Evolutionary conservation across 2,113 vertebrate genomes (phyloP), one percentile per base, ranked within the genome.

Genomic region (Brachyhypopomus occidentalis): DNA sequence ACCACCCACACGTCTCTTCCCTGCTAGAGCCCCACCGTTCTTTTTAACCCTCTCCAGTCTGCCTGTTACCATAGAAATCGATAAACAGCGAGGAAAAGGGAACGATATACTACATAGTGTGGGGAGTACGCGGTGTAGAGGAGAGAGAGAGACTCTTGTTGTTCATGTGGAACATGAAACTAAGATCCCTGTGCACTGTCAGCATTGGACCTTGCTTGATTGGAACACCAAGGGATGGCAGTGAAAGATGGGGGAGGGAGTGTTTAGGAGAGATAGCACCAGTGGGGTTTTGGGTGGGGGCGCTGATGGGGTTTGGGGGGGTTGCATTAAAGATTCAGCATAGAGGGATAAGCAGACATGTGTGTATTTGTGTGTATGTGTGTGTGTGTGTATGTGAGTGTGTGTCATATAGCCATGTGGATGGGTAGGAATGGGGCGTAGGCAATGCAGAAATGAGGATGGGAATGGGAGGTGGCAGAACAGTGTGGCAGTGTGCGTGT

Each of bases 11-110:
- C 56, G 45, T 72, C 67, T 64, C 56, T 77, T 76, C 63, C 67
- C 41, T 73, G 63, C 76, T 79, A 48, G 52, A 76, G 84, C 72
- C 27, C 27, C 64, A 56, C 72, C 77, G 41, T 75, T 72, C 66
- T 45, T 82, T 30, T 76, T 58, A 82, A 66, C 63, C 74, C 25
- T 23, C 58, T 27, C 80, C 55, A 1, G 71, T 81, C 64, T 12
- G 56, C 52, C 20, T 20, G 71, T 34, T 85, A 12, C 84, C 77
- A 85, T 85, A 75, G 84, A 59, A 75, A 85, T 72, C 72, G 55
- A 75, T 82, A 79, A 82, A 79, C 41, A 64, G 25, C 48, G 41
- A 75, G 72, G 17, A 45, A 74, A 75, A 72, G 69, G 48, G 76
- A 67, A 66, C 77, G 59, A 62, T 45, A 67, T 63, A 3, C 1